Evolutionary conservation across 64 coral and sea anemone genomes (phyloP).

Genomic region (Actinia tenebrosa): DNA sequence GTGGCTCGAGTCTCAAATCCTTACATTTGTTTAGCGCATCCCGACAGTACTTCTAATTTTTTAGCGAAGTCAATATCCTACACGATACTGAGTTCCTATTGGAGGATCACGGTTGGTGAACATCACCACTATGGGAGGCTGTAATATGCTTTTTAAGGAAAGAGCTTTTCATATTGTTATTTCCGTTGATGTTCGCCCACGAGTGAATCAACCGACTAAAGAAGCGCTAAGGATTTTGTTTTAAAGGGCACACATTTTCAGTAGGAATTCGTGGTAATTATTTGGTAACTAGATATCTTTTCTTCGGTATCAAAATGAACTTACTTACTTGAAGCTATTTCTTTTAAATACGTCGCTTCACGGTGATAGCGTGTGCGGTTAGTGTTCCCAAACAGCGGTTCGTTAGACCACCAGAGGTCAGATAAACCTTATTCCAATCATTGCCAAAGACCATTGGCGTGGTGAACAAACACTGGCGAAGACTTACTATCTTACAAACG

Average conservation of each 20-base stretch:
- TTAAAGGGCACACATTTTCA: background rate
- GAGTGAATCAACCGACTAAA: background rate
- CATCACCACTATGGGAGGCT: conserved; percentile 4
- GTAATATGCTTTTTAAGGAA: background rate
- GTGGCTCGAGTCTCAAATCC: background rate
- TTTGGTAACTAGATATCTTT: background rate
- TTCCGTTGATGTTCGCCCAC: conserved; percentile 20
- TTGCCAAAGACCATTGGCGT: background rate
- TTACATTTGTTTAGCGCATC: background rate
- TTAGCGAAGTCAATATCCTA: background rate
- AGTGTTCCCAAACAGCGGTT: background rate
- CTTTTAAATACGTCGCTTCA: background rate
- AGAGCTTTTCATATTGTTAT: conserved; percentile 22
- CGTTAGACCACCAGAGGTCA: background rate
- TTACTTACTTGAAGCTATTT: background rate
- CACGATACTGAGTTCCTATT: background rate
- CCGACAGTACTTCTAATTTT: background rate
- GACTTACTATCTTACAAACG: background rate
- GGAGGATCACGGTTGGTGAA: background rate
- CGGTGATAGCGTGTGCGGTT: background rate
- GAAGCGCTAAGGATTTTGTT: background rate
- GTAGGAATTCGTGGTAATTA: background rate
- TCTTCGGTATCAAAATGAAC: background rate
- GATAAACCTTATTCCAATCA: background rate
- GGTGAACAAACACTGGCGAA: background rate